phyloP scores from a whole-genome alignment of 1,140 invertebrate genomes.

The Tetramorium parvispinum region DNA sequence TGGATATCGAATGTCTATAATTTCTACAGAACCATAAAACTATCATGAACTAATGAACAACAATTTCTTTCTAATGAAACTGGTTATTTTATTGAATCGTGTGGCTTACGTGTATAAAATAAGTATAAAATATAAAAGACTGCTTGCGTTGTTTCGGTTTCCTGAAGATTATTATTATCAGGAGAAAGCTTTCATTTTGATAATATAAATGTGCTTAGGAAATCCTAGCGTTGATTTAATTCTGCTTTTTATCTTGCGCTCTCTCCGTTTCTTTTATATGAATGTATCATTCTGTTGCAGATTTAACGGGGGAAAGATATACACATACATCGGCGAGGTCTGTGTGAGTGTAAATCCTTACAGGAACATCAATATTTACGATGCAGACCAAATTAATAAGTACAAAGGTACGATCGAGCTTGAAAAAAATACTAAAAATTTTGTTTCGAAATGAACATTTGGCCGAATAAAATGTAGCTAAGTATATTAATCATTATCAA shows the following conservation, averaged over 20 bases:
- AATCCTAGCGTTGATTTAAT: background rate
- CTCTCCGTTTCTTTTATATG: background rate
- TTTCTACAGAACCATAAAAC: background rate
- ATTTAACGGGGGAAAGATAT: conserved; percentile 95
- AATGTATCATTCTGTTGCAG: conserved; percentile 85
- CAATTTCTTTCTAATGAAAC: background rate
- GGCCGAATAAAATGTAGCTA: background rate
- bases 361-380: conserved; percentile 94
- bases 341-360: conserved; percentile 97
- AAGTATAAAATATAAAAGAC: background rate
- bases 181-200: conserved; percentile 12
- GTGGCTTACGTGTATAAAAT: background rate
- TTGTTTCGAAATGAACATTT: background rate
- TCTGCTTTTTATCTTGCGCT: background rate
- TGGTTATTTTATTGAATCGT: background rate
- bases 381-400: conserved; percentile 91
- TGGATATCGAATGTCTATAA: background rate
- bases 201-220: background rate
- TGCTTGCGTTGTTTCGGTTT: background rate
- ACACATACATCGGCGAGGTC: conserved; percentile 98
- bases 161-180: background rate
- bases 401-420: conserved; percentile 90
- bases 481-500: background rate
- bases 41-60: background rate
- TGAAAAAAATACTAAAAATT: background rate